Base-by-base conservation (phyloP, 2,888 invertebrate species). In the Aphrophora alni region DNA sequence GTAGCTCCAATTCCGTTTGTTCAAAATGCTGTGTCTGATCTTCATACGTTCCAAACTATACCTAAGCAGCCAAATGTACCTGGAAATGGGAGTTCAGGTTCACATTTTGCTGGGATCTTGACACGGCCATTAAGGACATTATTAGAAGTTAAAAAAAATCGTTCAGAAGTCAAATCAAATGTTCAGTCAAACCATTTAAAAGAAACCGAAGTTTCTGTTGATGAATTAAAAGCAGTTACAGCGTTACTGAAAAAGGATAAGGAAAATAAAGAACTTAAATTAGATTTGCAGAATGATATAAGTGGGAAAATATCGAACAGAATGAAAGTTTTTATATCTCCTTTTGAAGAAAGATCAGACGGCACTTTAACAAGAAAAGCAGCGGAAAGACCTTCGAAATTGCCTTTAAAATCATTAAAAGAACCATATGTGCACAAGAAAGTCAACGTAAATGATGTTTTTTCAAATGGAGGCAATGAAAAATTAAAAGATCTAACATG, bases 11-110 rank as follows among this genome's bases (percentile, higher is more conserved):
- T 93, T 83, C 93, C 95, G 0, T 95, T 93, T 85, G 91, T 95
- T 0, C 94, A 92, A 84, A 95, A 95, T 86, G 93, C 94, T 77
- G 94, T 95, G 27, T 92, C 91, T 80, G 88, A 87, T 12, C 82
- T 83, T 38, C 21, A 69, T 26, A 38, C 26, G 10, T 21, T 75
- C 44, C 80, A 82, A 26, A 85, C 75, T 14, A 85, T 86, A 75
- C 88, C 88, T n/a, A 89, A 89, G 84, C 88, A 87, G 79, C 87
- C 87, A 82, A 88, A 25, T 87, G 85, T 81, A 86, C 87, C 0
- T 83, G 85, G 86, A 84, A 80, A 81, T 70, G 75, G 71, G n/a
- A 59, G 44, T 24, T 73, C 73, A 71, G 59, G 73, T 21, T 73
- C 72, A 73, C 78, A 72, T 25, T 73, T 59, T 59, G 26, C 27